Conservation (phyloP, 1,140 invertebrate species). For the Sitobion miscanthi region DNA sequence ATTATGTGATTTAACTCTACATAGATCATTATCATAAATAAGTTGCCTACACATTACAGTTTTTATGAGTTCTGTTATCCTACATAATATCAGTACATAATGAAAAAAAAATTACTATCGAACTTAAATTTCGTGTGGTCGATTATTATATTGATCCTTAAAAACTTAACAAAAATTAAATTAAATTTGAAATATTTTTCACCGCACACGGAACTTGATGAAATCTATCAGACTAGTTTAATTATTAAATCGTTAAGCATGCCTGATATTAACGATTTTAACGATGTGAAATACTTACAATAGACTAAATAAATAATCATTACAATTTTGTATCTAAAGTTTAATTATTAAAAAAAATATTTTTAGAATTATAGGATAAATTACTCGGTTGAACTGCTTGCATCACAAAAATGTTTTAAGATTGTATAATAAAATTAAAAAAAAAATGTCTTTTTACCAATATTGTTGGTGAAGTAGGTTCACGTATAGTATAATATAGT, state of each 20-base stretch:
- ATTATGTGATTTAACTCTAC: constrained; percentile 39
- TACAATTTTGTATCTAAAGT: background rate
- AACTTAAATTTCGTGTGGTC: background rate
- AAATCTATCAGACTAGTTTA: background rate
- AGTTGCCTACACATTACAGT: constrained; percentile 20
- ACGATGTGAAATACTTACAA: background rate
- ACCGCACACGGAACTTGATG: background rate
- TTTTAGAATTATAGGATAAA: no score
- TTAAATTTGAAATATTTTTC: background rate
- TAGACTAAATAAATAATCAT: background rate
- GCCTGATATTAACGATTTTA: background rate
- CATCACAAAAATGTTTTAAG: background rate
- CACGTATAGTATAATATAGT: background rate
- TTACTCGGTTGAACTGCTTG: background rate
- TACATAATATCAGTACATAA: constrained; percentile 19
- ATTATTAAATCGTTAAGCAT: background rate
- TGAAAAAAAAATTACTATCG: constrained; percentile 14
- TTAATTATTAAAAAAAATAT: no score
- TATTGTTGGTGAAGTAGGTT: background rate
- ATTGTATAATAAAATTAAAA: no score
- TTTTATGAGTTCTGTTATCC: background rate
- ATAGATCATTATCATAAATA: constrained; percentile 37
- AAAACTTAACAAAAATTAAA: background rate
- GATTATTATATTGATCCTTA: background rate
- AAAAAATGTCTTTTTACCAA: background rate